phyloP scores from a whole-genome alignment of 2,888 invertebrate genomes.

The Lysandra bellargus region DNA sequence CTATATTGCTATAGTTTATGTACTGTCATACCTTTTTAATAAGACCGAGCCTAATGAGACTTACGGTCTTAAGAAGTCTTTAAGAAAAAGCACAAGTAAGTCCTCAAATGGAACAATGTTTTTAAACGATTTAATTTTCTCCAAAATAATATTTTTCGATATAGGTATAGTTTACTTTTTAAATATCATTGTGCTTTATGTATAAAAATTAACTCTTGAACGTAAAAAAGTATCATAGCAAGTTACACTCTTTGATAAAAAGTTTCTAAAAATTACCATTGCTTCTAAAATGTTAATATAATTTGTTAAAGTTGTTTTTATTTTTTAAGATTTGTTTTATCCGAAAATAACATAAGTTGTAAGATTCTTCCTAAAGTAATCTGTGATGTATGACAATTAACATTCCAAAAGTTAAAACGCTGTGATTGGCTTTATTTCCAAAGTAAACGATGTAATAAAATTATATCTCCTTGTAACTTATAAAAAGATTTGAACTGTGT shows the following conservation, averaged over 20 bases:
- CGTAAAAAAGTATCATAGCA: background rate
- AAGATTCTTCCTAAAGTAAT: slow-evolving; percentile 24
- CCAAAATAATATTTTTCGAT: too few species aligned
- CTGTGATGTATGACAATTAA: slow-evolving; percentile 21
- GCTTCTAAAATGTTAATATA: background rate
- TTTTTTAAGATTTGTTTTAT: background rate
- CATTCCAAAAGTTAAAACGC: slow-evolving; percentile 23
- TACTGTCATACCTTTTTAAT: background rate
- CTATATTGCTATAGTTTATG: too few species aligned
- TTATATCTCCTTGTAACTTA: too few species aligned
- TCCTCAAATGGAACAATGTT: background rate
- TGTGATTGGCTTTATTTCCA: slow-evolving; percentile 24
- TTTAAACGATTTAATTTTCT: background rate
- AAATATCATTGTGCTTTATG: too few species aligned
- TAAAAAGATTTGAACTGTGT: too few species aligned
- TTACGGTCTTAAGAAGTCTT: background rate
- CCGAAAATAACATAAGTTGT: background rate
- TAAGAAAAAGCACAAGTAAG: background rate
- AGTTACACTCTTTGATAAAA: background rate
- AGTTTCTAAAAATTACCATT: background rate
- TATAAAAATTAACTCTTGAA: too few species aligned
- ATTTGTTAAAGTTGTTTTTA: slow-evolving; percentile 7
- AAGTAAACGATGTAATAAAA: background rate
- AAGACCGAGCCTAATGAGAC: too few species aligned
- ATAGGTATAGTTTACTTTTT: too few species aligned